Evolutionary conservation across 2,888 invertebrate genomes (phyloP).

Genomic region (Salticus scenicus): DNA sequence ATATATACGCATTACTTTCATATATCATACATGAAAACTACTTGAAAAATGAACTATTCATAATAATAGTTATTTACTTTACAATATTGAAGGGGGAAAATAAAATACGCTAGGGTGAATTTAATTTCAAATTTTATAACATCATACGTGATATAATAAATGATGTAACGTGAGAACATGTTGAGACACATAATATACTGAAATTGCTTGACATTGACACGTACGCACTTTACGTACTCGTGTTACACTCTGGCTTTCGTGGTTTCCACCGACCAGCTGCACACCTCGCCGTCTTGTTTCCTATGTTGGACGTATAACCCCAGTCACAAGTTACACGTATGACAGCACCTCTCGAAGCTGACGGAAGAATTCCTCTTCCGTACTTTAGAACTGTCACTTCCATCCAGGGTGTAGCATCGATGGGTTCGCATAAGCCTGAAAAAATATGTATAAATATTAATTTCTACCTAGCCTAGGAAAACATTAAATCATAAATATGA

Average conservation of each 20-base stretch:
- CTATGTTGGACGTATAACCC: constrained; percentile 85
- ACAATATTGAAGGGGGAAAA: too few species aligned
- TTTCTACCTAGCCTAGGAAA: too few species aligned
- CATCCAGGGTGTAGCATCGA: constrained; percentile 81
- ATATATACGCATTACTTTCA: too few species aligned
- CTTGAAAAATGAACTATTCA: too few species aligned
- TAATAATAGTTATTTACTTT: too few species aligned
- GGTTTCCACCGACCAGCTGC: constrained; percentile 90
- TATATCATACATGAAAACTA: too few species aligned
- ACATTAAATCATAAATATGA: too few species aligned
- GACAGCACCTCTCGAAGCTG: constrained; percentile 83
- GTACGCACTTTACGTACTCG: constrained; percentile 80
- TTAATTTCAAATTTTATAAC: too few species aligned
- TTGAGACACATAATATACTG: neutral
- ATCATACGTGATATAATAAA: too few species aligned
- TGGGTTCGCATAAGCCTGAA: constrained; percentile 81
- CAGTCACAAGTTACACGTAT: constrained; percentile 85
- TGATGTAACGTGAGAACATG: too few species aligned
- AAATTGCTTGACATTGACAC: constrained; percentile 47
- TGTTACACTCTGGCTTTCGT: constrained; percentile 85
- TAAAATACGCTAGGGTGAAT: too few species aligned
- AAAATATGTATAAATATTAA: too few species aligned
- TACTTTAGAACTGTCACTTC: constrained; percentile 83
- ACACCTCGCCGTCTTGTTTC: constrained; percentile 84
- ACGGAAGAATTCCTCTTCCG: constrained; percentile 67